Conservation (phyloP, 2,888 invertebrate genomes). For the Onthophagus sagittarius region DNA sequence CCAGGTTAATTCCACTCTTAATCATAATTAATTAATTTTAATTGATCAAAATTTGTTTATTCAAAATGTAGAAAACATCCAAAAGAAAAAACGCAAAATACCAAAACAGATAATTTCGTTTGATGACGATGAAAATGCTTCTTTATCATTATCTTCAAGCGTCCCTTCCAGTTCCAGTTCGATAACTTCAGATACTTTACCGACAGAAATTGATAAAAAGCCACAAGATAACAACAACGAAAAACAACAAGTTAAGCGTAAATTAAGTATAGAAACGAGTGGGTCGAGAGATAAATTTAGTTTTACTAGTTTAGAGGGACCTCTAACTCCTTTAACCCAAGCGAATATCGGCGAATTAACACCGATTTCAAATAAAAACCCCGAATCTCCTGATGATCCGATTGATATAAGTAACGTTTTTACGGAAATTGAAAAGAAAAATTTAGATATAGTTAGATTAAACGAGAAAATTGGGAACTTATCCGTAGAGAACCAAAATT, state of each 20-base stretch:
- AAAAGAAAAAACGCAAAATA: slow-evolving; percentile 54
- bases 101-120: slow-evolving; percentile 66
- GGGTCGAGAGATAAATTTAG: slow-evolving; percentile 41
- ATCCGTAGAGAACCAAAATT: slow-evolving; percentile 71
- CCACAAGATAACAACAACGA: slow-evolving; percentile 19
- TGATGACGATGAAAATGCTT: slow-evolving; percentile 53
- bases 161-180: slow-evolving; percentile 42
- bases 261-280: slow-evolving; percentile 42
- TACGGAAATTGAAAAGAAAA: slow-evolving; percentile 43
- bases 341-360: slow-evolving; percentile 51
- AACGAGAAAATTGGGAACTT: slow-evolving; percentile 41
- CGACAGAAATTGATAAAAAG: slow-evolving; percentile 16
- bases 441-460: slow-evolving; percentile 42
- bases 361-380: slow-evolving; percentile 46
- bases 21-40: too few species aligned
- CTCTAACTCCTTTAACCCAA: slow-evolving; percentile 50
- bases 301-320: slow-evolving; percentile 35
- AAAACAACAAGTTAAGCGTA: slow-evolving; percentile 28
- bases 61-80: slow-evolving; percentile 27
- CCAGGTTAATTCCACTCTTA: slow-evolving; percentile 48
- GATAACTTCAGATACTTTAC: slow-evolving; percentile 27
- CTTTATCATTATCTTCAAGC: slow-evolving; percentile 37
- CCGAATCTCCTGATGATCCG: slow-evolving; percentile 40
- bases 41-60: too few species aligned
- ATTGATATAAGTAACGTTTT: slow-evolving; percentile 45